Base-by-base conservation (phyloP, 2,797 vertebrate genomes). In the Paedocypris micromegethes region DNA sequence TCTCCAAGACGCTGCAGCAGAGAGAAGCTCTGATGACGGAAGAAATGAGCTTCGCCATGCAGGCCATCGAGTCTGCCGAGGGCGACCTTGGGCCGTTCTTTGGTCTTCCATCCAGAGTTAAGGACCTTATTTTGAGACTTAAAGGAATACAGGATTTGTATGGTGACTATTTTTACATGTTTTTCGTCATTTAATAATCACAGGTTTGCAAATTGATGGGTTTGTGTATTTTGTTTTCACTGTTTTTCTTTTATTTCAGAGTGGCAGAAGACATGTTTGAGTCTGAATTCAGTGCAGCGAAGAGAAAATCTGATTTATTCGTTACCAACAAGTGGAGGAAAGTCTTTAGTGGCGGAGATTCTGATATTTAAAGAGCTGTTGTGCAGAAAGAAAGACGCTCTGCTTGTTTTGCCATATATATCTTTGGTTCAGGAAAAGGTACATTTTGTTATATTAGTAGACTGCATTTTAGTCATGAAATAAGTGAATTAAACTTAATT, bases 361-460 rank as follows among this genome's bases (percentile, higher is more conserved):
- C 88, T 98, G 53, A 91, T 97, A 77, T 89, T 98, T 3, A 89
- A 92, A 56, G 95, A 98, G 83, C 81, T 99, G 23, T 89, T 99
- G 69, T 97, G 94, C 82, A 88, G 90, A 64, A 92, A 82, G 83
- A 96, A 89, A 8, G 91, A 98, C 83, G 93, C 91, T 58, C 83
- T 99, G 58, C 90, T 99, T 84, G 90, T 99, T 75, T 68, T 99
- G 8, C 96, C 97, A 0, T 99, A 97, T 66, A 89, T 98, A 54
- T 93, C 96, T 0, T 89, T 99, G 82, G 97, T 99, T 55, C 96
- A 98, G 77, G 97, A 99, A 87, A 98, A 99, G 94, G 94, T 75
- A 23, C 23, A 23, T 23, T 23, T 23, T 1, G 23, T 23, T 23
- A 23, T 23, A 1, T 23, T 23, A 23, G 23, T 23, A 23, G 23